These are phyloP conservation scores for Lates calcarifer DNA, from an alignment of 2,113 vertebrate genomes.

Conservation along the genomic window DNA sequence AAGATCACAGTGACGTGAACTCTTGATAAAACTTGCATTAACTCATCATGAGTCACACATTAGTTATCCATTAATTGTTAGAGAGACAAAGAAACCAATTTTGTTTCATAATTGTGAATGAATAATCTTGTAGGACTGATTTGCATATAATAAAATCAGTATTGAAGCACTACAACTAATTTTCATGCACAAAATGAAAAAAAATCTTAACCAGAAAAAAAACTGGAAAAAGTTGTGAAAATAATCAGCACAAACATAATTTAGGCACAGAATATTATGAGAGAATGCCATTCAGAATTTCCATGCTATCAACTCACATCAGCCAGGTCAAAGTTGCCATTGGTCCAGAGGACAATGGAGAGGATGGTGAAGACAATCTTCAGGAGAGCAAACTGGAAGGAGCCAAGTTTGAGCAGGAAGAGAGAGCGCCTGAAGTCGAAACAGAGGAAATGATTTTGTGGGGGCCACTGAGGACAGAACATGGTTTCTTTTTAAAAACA, in stretches of 20 bases:
- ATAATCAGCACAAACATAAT: background rate
- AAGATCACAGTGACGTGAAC: background rate
- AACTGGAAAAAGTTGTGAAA: background rate
- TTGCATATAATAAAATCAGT: background rate
- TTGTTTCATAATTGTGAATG: background rate
- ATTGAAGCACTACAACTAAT: background rate
- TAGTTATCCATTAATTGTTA: background rate
- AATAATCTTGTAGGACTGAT: background rate
- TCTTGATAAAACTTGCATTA: background rate
- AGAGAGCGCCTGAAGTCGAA: slow-evolving; percentile 79
- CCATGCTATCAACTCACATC: slow-evolving; percentile 81
- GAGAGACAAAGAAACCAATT: background rate
- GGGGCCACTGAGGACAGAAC: background rate
- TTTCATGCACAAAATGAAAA: too few relatives aligned
- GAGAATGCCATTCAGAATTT: background rate
- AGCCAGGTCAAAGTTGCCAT: slow-evolving; percentile 80
- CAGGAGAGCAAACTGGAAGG: slow-evolving; percentile 89
- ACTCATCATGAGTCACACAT: background rate
- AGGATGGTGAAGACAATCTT: slow-evolving; percentile 87
- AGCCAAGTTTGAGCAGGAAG: slow-evolving; percentile 90
- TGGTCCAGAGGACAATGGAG: slow-evolving; percentile 88
- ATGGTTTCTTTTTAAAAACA: background rate
- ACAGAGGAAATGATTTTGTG: slow-evolving; percentile 32
- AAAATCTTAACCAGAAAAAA: too few relatives aligned
- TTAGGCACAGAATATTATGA: background rate